phyloP scores from a whole-genome alignment of 1,140 invertebrate species.

The Leptonema lineaticorne region DNA sequence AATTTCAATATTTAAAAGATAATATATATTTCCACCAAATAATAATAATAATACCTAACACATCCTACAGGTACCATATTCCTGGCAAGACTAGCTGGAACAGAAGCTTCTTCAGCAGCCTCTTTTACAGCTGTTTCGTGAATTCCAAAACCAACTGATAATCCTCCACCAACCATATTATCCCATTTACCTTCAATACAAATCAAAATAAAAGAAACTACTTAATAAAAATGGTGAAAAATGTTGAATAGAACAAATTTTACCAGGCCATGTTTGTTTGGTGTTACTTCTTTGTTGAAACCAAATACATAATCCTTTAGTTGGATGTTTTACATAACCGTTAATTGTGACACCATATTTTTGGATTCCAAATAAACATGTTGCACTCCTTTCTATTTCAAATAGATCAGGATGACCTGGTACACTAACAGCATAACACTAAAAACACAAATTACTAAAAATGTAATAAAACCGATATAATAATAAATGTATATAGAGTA shows the following conservation, averaged over 20 bases:
- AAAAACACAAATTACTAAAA: constrained; percentile 42
- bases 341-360: constrained; percentile 95
- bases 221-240: background rate
- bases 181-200: constrained; percentile 73
- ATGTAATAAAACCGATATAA: background rate
- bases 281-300: constrained; percentile 84
- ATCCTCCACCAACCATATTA: constrained; percentile 91
- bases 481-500: background rate
- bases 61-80: constrained; percentile 78
- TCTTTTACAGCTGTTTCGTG: constrained; percentile 89
- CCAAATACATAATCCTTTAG: constrained; percentile 88
- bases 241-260: constrained; percentile 9
- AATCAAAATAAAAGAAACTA: background rate
- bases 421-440: constrained; percentile 83
- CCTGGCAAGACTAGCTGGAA: constrained; percentile 70
- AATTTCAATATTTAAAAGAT: background rate
- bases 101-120: constrained; percentile 90
- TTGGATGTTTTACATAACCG: constrained; percentile 83
- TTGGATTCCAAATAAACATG: constrained; percentile 88
- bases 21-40: background rate
- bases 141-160: constrained; percentile 84
- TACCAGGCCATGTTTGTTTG: constrained; percentile 92
- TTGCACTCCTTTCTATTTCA: constrained; percentile 89
- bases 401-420: constrained; percentile 70
- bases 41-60: constrained; percentile 65